These are phyloP conservation scores for Reticulitermes speratus DNA, from an alignment of 1,140 invertebrate species.

Conservation along the genomic window DNA sequence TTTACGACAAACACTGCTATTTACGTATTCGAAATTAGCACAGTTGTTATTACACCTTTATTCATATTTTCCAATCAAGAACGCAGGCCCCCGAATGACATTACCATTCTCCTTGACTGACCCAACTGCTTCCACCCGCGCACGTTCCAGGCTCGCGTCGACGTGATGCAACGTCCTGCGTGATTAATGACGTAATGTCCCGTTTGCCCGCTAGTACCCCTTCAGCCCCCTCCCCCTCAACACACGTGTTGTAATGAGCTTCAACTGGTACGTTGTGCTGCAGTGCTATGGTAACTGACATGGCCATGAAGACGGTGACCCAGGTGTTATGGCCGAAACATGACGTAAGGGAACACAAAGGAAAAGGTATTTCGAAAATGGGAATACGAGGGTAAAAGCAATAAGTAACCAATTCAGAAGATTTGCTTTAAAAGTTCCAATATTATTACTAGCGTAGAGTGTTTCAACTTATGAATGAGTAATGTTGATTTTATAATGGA, in stretches of 20 bases:
- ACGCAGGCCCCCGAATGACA: neutral
- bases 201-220: neutral
- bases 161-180: neutral
- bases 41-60: neutral
- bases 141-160: conserved; percentile 7
- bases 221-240: neutral
- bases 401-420: too few species aligned
- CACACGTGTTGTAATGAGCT: neutral
- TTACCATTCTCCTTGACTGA: too few species aligned
- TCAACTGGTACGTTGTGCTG: neutral
- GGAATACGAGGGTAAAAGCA: too few species aligned
- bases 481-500: too few species aligned
- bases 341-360: too few species aligned
- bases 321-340: too few species aligned
- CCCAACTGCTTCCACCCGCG: neutral
- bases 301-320: neutral
- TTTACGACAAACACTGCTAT: neutral
- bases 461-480: too few species aligned
- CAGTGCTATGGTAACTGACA: neutral
- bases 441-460: too few species aligned
- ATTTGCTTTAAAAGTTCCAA: too few species aligned
- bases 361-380: too few species aligned
- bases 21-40: neutral
- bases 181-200: conserved; percentile 11
- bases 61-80: neutral